Evolutionary conservation across 2,888 invertebrate genomes (phyloP).

Genomic region (Aphrophora alni): DNA sequence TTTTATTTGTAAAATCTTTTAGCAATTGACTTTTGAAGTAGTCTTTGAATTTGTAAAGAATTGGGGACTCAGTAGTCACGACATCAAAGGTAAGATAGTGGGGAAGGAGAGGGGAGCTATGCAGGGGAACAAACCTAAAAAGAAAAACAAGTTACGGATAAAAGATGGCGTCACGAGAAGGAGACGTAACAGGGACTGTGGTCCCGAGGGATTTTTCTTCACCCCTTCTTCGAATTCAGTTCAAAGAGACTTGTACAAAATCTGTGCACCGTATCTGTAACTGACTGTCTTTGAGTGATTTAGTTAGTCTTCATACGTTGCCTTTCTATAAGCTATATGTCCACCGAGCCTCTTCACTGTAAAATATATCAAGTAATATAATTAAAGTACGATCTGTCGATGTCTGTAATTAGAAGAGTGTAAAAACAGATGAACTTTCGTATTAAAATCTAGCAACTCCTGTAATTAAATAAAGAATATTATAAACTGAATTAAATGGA

Average conservation of each 20-base stretch:
- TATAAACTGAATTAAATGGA: too few species aligned
- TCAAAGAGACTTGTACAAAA: slow-evolving; percentile 2
- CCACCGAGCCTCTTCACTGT: too few species aligned
- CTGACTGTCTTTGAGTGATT: neutral
- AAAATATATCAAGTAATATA: too few species aligned
- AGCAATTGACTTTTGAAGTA: neutral
- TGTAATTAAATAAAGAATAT: too few species aligned
- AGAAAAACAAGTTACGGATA: neutral
- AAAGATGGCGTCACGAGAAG: neutral
- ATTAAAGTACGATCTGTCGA: too few species aligned
- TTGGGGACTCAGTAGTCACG: neutral
- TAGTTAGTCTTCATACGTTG: neutral
- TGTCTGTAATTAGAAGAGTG: too few species aligned
- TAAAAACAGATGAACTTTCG: too few species aligned
- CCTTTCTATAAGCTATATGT: too few species aligned
- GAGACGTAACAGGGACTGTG: neutral
- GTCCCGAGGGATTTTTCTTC: neutral
- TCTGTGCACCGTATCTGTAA: neutral
- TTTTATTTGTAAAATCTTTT: neutral
- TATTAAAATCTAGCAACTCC: too few species aligned
- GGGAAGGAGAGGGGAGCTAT: neutral
- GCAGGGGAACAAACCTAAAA: neutral
- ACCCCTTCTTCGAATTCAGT: neutral
- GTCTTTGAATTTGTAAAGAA: neutral
- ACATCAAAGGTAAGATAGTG: neutral